A percentile compares a stretch with the other conserved stretches of the same genome.
Conservation (phyloP, 1,140 invertebrate genomes). For the Acromyrmex echinatior region DNA sequence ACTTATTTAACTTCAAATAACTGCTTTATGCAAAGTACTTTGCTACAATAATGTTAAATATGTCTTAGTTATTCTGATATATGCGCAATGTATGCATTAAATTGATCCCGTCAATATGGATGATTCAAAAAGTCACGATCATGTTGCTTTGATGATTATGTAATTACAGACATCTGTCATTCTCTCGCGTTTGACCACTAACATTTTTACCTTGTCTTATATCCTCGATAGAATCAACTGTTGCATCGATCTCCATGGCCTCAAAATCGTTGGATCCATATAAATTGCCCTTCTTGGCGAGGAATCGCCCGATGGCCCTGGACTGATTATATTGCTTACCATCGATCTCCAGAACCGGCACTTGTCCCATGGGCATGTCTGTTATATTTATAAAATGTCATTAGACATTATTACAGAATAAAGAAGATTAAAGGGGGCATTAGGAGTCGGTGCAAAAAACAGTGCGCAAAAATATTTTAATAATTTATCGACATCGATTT, state of each 20-base stretch:
- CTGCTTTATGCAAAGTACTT: neutral
- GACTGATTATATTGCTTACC: slow-evolving; percentile 90
- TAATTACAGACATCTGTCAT: slow-evolving; percentile 38
- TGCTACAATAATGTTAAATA: neutral
- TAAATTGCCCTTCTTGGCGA: slow-evolving; percentile 89
- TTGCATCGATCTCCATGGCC: slow-evolving; percentile 88
- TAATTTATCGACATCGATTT: no score
- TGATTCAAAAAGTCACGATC: neutral
- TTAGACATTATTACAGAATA: neutral
- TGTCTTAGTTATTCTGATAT: neutral
- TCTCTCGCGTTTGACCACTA: neutral
- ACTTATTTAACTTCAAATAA: neutral
- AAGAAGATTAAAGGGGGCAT: no score
- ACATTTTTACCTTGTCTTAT: slow-evolving; percentile 85
- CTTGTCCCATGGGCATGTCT: slow-evolving; percentile 91
- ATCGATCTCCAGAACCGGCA: slow-evolving; percentile 91
- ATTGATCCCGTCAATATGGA: neutral
- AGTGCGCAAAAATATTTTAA: no score
- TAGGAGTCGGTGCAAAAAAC: no score
- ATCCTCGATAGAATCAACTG: slow-evolving; percentile 88
- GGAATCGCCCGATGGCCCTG: slow-evolving; percentile 89
- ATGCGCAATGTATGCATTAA: neutral
- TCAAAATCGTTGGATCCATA: slow-evolving; percentile 89
- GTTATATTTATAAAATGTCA: slow-evolving; percentile 65
- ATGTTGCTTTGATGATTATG: neutral